Conservation (phyloP, 1,140 invertebrate genomes). For the Bombus breviceps region DNA sequence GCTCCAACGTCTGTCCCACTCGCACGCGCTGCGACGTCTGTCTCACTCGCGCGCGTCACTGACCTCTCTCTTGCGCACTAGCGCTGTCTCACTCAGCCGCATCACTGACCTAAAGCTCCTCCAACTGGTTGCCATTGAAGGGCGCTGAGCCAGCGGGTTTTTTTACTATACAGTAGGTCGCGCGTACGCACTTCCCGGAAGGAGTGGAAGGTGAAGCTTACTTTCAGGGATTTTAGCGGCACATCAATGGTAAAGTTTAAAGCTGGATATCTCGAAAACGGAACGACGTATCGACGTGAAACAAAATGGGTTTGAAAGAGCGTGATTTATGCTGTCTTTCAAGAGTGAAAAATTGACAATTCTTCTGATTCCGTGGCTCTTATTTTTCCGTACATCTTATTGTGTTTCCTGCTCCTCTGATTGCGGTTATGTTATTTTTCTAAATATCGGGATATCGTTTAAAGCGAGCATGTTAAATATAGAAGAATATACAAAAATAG, state of each 20-base stretch:
- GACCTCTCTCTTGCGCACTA: background rate
- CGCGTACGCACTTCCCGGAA: background rate
- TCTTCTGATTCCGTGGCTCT: background rate
- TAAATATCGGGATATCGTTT: background rate
- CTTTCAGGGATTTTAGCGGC: background rate
- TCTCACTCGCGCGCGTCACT: background rate
- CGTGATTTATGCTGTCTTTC: background rate
- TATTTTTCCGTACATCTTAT: background rate
- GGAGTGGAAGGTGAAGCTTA: background rate
- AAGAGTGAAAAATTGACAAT: background rate
- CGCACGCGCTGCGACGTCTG: background rate
- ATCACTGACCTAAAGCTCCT: background rate
- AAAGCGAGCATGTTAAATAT: too few relatives aligned
- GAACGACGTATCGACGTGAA: background rate
- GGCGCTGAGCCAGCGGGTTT: slow-evolving; percentile 1
- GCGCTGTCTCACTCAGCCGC: background rate
- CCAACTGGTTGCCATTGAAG: background rate
- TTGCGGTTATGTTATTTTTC: background rate
- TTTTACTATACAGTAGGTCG: background rate
- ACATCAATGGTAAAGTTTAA: background rate
- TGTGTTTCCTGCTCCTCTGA: background rate
- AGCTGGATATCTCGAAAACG: background rate
- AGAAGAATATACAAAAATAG: too few relatives aligned
- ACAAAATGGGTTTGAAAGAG: background rate
- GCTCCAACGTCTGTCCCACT: accelerated